phyloP scores from a whole-genome alignment of 1,140 invertebrate genomes.

The Probaryconus sp. region DNA sequence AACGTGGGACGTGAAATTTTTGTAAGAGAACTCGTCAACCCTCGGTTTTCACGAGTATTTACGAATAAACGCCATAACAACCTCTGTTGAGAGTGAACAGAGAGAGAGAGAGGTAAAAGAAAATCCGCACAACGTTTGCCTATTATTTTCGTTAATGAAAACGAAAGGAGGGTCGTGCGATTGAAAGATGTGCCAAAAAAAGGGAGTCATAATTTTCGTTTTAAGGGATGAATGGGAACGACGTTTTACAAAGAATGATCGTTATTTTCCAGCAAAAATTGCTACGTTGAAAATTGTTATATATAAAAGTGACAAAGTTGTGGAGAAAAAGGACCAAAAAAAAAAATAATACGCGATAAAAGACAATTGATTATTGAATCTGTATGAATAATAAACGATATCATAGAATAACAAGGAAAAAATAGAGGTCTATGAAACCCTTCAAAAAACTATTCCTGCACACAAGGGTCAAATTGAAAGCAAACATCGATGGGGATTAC shows the following conservation, averaged over 20 bases:
- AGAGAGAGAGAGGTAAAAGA: slow-evolving; percentile 7
- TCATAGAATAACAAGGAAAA: background rate
- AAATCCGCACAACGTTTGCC: slow-evolving; percentile 24
- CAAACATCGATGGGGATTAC: slow-evolving; percentile 57
- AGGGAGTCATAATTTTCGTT: slow-evolving; percentile 67
- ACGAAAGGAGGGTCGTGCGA: slow-evolving; percentile 1
- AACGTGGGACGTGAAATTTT: slow-evolving; percentile 59
- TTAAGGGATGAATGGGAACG: slow-evolving; percentile 68
- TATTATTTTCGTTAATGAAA: slow-evolving; percentile 3
- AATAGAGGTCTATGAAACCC: background rate
- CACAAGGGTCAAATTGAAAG: slow-evolving; percentile 48
- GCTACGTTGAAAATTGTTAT: no score
- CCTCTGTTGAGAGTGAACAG: slow-evolving; percentile 12
- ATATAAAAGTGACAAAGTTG: no score
- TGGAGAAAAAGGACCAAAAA: no score
- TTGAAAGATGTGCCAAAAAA: slow-evolving; percentile 25
- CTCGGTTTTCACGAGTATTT: slow-evolving; percentile 16
- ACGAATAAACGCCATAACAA: slow-evolving; percentile 13
- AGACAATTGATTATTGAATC: background rate
- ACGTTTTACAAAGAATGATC: slow-evolving; percentile 26
- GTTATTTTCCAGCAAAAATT: no score
- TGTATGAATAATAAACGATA: slow-evolving; percentile 2
- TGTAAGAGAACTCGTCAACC: slow-evolving; percentile 36
- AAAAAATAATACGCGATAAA: no score
- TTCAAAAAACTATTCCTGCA: slow-evolving; percentile 1